These are phyloP conservation scores for Batillaria attramentaria DNA, from an alignment of 1,140 invertebrate genomes.

Conservation along the genomic window DNA sequence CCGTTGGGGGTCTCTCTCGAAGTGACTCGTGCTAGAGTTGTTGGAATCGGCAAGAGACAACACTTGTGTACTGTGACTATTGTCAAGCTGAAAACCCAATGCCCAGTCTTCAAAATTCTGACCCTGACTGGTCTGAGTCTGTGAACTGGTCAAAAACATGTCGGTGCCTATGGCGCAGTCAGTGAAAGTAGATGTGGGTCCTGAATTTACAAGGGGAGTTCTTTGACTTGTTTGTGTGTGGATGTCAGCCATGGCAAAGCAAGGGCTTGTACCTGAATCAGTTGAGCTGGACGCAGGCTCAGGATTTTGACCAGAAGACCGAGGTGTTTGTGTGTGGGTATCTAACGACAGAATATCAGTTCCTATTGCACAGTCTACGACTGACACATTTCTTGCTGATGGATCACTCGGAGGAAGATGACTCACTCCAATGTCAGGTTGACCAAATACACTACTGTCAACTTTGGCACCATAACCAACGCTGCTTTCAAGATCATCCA, in stretches of 20 bases:
- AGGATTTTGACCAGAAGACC: neutral
- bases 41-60: neutral
- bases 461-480: neutral
- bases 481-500: conserved; percentile 12
- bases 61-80: neutral
- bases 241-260: neutral
- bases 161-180: conserved; percentile 18
- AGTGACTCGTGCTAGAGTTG: neutral
- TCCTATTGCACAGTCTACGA: conserved; percentile 8
- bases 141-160: conserved; percentile 12
- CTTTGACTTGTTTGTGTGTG: neutral
- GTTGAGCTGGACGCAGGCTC: neutral
- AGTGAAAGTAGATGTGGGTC: conserved; percentile 15
- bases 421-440: neutral
- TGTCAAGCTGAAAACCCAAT: neutral
- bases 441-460: neutral
- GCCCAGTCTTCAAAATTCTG: neutral
- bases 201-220: neutral
- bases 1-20: no score
- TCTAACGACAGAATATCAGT: neutral
- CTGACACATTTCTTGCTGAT: neutral
- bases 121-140: conserved; percentile 3
- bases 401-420: neutral
- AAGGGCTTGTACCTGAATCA: neutral
- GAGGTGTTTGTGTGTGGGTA: neutral